Evolutionary conservation across 2,888 invertebrate genomes (phyloP).

Genomic region (Drosophila tanythrix): DNA sequence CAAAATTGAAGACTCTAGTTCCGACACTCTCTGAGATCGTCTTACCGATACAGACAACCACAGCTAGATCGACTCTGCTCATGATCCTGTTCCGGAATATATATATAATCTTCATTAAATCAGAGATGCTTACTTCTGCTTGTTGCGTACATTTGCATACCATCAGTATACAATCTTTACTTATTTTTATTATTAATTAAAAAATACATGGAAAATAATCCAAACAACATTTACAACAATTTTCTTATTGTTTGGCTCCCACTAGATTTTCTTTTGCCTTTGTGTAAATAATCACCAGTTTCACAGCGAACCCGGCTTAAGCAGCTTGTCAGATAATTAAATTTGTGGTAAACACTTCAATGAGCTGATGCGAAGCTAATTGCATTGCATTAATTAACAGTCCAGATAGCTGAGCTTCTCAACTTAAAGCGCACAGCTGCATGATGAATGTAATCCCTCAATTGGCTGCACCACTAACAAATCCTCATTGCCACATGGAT

Average conservation of each 20-base stretch:
- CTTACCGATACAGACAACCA: background rate
- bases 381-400: conserved; percentile 52
- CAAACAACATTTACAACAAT: background rate
- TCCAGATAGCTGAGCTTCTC: background rate
- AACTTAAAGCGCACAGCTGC: conserved; percentile 9
- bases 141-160: background rate
- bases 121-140: background rate
- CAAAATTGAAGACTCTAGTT: background rate
- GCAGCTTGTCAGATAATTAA: conserved; percentile 6
- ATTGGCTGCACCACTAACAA: conserved; percentile 3
- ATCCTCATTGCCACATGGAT: background rate
- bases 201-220: background rate
- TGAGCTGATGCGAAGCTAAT: conserved; percentile 53
- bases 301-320: background rate
- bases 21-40: background rate
- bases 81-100: background rate
- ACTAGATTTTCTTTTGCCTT: background rate
- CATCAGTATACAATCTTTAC: background rate
- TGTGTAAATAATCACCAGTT: background rate
- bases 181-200: background rate
- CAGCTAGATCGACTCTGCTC: background rate
- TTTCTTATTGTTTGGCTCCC: no score
- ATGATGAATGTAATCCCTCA: background rate
- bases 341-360: conserved; percentile 42
- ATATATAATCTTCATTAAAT: background rate